Conservation (phyloP, 2,888 invertebrate genomes). For the Acleris emargana region DNA sequence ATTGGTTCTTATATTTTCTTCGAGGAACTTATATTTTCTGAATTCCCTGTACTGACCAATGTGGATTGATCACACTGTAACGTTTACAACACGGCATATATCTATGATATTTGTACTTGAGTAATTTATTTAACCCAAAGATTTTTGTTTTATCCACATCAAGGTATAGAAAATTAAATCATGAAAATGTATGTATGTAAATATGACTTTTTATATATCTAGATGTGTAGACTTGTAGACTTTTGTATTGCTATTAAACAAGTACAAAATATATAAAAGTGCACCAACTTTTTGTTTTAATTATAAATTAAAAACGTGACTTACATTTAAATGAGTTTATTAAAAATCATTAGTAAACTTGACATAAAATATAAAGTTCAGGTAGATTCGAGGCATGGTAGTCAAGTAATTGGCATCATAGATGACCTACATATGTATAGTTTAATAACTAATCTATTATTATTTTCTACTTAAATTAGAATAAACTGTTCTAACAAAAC, state of each 20-base stretch:
- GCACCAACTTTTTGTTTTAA: constrained; percentile 42
- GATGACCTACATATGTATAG: constrained; percentile 31
- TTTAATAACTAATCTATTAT: no score
- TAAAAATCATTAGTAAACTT: constrained; percentile 52
- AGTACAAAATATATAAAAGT: constrained; percentile 55
- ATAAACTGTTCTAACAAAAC: constrained; percentile 11
- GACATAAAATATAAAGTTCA: constrained; percentile 49
- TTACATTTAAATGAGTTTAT: constrained; percentile 44
- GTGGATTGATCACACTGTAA: no score
- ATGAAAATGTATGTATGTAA: constrained; percentile 41
- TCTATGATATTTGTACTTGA: no score
- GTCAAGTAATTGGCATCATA: constrained; percentile 56
- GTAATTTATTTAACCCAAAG: constrained; percentile 22
- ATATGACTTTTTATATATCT: constrained; percentile 38
- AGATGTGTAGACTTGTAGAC: constrained; percentile 38
- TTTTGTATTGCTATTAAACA: constrained; percentile 47
- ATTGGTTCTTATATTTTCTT: no score
- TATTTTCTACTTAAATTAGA: no score
- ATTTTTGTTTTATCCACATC: constrained; percentile 3
- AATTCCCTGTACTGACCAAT: no score
- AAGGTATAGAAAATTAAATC: background rate
- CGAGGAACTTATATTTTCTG: no score
- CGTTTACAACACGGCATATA: no score
- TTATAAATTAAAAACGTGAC: constrained; percentile 39
- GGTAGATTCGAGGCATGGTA: constrained; percentile 49